Base-by-base conservation (phyloP, 2,888 invertebrate genomes). In the Anagyrus pseudococci region DNA sequence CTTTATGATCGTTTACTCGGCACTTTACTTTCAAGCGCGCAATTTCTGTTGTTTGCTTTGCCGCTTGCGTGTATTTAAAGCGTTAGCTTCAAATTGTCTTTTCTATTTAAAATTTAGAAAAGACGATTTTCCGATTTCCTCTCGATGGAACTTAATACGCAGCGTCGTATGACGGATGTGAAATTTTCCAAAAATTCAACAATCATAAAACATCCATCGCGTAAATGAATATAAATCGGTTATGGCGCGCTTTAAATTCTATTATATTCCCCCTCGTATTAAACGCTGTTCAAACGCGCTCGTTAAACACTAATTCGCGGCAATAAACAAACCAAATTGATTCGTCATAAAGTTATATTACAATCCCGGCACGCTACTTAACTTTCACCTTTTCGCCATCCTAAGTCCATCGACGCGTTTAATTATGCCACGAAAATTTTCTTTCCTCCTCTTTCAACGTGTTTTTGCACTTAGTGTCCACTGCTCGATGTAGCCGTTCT, bases 321-420 rank as follows among this genome's bases (percentile, higher is more conserved):
- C 53, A 58, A 58, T 58, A 63, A 58, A 58, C 49, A 59, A 50
- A 49, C 37, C 29, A 19, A 64, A 64, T 59, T 52, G 41, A 59
- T 56, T 59, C 40, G 40, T 55, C 63, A 50, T 33, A n/a, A 58
- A 64, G 59, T 46, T 56, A 55, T 59, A 58, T 59, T 59, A 56
- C 20, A 56, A 48, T 48, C 56, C n/a, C 17, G n/a, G 3, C 50
- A 23, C 33, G 47, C 54, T 47, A 48, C 49, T 44, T 44, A 29
- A 56, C 56, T 64, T 64, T 64, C 64, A 64, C 64, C 37, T 46
- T 1, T 3, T 19, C 25, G 20, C 15, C 7, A 22, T 19, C 23
- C 46, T 46, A 46, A 44, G 20, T n/a, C 20, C 46, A 37, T 22
- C 46, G 46, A 20, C 23, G 22, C 22, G 22, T 37, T 37, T 37